A percentile compares a stretch with the other conserved stretches of the same genome.
These are phyloP conservation scores for Tylochromis polylepis DNA, from an alignment of 2,113 vertebrate species.

Conservation along the genomic window DNA sequence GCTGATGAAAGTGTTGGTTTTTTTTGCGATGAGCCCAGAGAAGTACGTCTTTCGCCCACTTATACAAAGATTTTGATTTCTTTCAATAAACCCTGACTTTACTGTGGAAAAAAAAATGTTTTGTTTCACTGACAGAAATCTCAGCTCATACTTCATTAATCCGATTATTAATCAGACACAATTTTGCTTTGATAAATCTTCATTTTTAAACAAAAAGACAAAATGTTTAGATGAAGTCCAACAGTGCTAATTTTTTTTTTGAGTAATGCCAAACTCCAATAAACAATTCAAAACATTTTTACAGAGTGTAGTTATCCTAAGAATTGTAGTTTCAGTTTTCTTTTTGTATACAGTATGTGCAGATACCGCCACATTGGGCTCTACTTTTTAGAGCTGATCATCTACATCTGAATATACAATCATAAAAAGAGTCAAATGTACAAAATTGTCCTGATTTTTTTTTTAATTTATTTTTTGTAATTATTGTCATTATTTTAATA, in stretches of 20 bases:
- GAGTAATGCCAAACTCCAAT: neutral
- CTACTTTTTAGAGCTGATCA: neutral
- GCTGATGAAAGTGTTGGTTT: accelerated
- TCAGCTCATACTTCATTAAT: neutral
- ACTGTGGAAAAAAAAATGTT: accelerated
- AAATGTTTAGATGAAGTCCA: neutral
- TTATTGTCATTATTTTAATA: neutral
- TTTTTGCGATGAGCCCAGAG: neutral
- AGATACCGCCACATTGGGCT: neutral
- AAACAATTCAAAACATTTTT: neutral
- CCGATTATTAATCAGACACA: neutral
- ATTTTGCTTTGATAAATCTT: neutral
- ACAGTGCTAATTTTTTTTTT: neutral
- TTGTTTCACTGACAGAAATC: neutral
- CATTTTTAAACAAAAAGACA: neutral
- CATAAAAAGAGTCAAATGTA: neutral
- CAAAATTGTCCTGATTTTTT: neutral
- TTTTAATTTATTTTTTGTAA: neutral
- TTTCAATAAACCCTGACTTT: neutral
- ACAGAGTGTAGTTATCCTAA: neutral
- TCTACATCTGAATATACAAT: neutral
- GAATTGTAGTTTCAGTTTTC: neutral
- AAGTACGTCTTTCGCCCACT: neutral
- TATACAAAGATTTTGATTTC: neutral
- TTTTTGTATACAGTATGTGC: accelerated